Conservation (phyloP, 2,113 vertebrate genomes). For the Callospermophilus lateralis region DNA sequence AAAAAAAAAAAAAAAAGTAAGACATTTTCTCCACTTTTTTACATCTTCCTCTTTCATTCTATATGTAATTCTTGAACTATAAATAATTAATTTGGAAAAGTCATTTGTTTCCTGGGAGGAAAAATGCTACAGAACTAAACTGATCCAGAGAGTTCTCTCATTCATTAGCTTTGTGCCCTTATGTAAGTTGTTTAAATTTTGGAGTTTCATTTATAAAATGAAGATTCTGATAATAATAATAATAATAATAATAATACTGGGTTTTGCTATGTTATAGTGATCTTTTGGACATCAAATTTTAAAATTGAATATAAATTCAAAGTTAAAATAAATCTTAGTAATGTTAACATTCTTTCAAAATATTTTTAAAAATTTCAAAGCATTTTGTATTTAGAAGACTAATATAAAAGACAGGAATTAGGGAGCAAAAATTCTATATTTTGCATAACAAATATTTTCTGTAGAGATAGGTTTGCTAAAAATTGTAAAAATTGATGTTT, state of each 20-base stretch:
- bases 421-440: slow-evolving; percentile 49
- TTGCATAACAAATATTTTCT: slow-evolving; percentile 24
- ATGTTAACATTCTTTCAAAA: slow-evolving; percentile 25
- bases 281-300: slow-evolving; percentile 21
- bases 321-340: slow-evolving; percentile 50
- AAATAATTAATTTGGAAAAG: slow-evolving; percentile 47
- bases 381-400: slow-evolving; percentile 53
- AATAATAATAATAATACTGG: not conserved
- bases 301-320: slow-evolving; percentile 53
- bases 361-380: slow-evolving; percentile 19
- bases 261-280: slow-evolving; percentile 41
- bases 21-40: not conserved
- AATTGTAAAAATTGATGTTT: slow-evolving; percentile 43
- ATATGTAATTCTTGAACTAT: not conserved
- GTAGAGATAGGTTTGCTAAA: not conserved
- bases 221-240: not conserved
- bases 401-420: slow-evolving; percentile 49
- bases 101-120: slow-evolving; percentile 24
- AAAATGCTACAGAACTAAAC: not conserved
- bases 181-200: not conserved
- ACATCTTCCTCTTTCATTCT: not conserved
- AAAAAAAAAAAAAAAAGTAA: not conserved
- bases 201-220: slow-evolving; percentile 59
- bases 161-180: not conserved
- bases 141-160: not conserved